Base-by-base conservation (phyloP, 2,888 invertebrate species). In the Tetrapedia diversipes region DNA sequence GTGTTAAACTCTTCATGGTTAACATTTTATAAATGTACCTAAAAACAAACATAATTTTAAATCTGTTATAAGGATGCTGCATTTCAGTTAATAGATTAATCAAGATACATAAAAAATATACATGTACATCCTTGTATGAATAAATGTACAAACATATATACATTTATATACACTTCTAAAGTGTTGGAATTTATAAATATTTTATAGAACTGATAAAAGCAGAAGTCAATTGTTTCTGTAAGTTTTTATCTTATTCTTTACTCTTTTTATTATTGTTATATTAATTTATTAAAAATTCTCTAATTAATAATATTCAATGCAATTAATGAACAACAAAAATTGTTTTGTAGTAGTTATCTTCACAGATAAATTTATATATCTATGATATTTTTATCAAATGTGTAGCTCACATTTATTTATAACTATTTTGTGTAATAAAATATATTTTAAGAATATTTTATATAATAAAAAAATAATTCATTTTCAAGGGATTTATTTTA, bases 101-200 rank as follows among this genome's bases (percentile, higher is more conserved):
- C 34, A 10, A 22, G 14, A 10, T n/a, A 24, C 10, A 24, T 41
- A 43, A 49, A 29, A 61, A 54, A 73, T 70, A 57, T 59, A 57
- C 43, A 22, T 27, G 41, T 43, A 47, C 29, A 63, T 32, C 56
- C 27, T 64, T 39, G 41, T 66, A 45, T 32, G 64, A 24, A 56
- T 59, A 60, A 73, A 77, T 67, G 67, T 64, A 69, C 79, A 70
- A 70, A 77, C 73, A 70, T 73, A 73, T 69, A 73, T 60, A 69
- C 45, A 68, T 72, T 79, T 79, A 68, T 53, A 54, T 73, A 73
- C 34, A 68, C 59, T 27, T 37, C 43, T 47, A 60, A 77, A 67
- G 63, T 66, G 64, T 69, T 59, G 69, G 47, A 73, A 49, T 51
- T 56, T 64, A 61, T 39, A 71, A 71, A 75, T 32, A 70, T 74